phyloP scores from a whole-genome alignment of 2,113 vertebrate genomes.

The Prionailurus bengalensis region DNA sequence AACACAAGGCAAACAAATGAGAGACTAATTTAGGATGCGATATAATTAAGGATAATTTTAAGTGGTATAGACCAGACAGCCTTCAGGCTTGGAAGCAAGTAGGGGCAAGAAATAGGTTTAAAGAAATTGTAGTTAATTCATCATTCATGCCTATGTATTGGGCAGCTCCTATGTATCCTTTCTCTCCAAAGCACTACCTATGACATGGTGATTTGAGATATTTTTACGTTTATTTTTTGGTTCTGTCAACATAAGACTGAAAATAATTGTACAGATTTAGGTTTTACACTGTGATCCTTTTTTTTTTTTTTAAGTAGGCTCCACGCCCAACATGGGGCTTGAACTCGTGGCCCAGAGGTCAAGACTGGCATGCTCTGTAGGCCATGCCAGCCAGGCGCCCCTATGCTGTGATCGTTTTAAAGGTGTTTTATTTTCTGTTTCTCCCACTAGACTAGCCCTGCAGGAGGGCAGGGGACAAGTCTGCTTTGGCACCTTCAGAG shows the following conservation, averaged over 20 bases:
- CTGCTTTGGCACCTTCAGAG: neutral
- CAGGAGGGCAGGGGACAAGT: neutral
- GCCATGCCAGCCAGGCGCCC: too few species aligned
- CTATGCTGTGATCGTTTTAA: too few species aligned
- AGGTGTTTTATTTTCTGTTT: neutral
- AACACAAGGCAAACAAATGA: neutral
- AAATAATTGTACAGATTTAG: neutral
- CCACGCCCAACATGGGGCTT: too few species aligned
- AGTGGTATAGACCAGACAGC: neutral
- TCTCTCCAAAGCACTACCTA: neutral
- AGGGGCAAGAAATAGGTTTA: neutral
- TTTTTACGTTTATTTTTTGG: neutral
- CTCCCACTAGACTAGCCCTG: neutral
- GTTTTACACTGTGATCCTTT: neutral
- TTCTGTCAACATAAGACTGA: neutral
- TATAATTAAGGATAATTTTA: constrained; percentile 47
- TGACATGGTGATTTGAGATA: neutral
- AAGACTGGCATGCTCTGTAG: too few species aligned
- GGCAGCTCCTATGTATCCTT: neutral
- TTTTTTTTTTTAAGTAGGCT: too few species aligned
- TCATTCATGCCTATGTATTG: neutral
- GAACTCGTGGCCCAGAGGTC: too few species aligned
- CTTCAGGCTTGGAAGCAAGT: constrained; percentile 12
- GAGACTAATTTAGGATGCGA: neutral
- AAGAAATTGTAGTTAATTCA: neutral